Percentiles rank a stretch among this genome's conserved stretches.
These are phyloP conservation scores for Hoplias malabaricus DNA, from an alignment of 2,113 vertebrate species.

Conservation along the genomic window DNA sequence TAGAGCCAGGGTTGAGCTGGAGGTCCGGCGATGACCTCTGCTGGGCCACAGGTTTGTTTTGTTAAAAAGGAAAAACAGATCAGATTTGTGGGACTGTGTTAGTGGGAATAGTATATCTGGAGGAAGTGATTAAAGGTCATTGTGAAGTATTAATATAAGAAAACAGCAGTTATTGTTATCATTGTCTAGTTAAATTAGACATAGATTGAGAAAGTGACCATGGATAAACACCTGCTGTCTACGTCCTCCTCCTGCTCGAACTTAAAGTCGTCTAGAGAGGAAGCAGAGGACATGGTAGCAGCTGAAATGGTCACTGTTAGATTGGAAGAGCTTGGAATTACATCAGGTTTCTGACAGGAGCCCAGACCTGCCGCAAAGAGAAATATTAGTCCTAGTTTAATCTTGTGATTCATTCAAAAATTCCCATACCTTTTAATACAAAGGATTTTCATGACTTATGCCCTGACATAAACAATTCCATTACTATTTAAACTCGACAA, in stretches of 20 bases:
- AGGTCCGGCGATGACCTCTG: constrained; percentile 81
- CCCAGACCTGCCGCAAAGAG: constrained; percentile 69
- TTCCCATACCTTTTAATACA: too few species aligned
- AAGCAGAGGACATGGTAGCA: constrained; percentile 76
- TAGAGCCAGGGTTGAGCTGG: constrained; percentile 83
- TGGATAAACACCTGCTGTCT: constrained; percentile 69
- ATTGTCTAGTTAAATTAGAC: background rate
- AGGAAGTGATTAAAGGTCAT: background rate
- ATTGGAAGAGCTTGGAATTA: constrained; percentile 76
- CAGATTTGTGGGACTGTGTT: background rate
- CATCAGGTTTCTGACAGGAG: constrained; percentile 78
- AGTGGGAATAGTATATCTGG: background rate
- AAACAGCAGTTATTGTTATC: background rate
- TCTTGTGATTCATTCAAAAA: too few species aligned
- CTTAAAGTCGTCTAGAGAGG: constrained; percentile 70
- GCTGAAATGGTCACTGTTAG: constrained; percentile 76
- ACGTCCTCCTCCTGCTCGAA: constrained; percentile 59
- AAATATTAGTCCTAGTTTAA: background rate
- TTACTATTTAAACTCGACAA: too few species aligned
- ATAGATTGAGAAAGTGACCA: background rate
- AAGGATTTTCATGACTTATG: too few species aligned
- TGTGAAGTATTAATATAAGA: background rate
- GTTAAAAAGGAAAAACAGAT: background rate
- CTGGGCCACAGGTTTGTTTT: background rate
- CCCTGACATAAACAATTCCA: too few species aligned